Percentiles rank a stretch among this genome's conserved stretches.
Evolutionary conservation across 2,113 vertebrate species (phyloP).

Genomic region (Athene noctua): DNA sequence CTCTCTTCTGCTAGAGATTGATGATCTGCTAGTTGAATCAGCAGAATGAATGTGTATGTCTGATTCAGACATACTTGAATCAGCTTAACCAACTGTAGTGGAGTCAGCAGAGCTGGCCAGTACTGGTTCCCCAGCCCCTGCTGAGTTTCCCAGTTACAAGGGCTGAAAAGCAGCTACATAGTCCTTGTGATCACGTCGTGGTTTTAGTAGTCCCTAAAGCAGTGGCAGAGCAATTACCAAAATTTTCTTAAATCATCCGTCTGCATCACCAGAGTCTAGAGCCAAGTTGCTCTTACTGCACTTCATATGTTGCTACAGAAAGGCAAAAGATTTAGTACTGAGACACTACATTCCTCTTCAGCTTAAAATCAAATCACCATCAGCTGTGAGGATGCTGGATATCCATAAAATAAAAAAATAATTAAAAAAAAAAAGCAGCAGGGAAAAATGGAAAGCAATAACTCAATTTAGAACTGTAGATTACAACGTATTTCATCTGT

Average conservation of each 20-base stretch:
- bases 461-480: background rate
- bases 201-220: background rate
- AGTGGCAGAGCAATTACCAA: background rate
- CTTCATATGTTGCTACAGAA: background rate
- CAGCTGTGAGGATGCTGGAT: background rate
- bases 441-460: background rate
- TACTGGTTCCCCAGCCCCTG: background rate
- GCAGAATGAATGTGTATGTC: background rate
- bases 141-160: background rate
- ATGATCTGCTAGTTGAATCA: background rate
- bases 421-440: background rate
- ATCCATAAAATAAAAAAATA: background rate
- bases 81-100: background rate
- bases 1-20: background rate
- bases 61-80: background rate
- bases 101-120: background rate
- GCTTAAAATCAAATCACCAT: background rate
- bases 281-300: background rate
- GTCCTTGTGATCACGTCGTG: background rate
- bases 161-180: background rate
- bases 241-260: background rate
- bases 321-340: background rate
- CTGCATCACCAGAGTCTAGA: background rate
- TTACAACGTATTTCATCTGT: background rate
- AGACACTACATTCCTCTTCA: background rate